A percentile compares a stretch with the other conserved stretches of the same genome.
These are phyloP conservation scores for Antennarius maculatus DNA, from an alignment of 2,797 vertebrate species.

Conservation along the genomic window DNA sequence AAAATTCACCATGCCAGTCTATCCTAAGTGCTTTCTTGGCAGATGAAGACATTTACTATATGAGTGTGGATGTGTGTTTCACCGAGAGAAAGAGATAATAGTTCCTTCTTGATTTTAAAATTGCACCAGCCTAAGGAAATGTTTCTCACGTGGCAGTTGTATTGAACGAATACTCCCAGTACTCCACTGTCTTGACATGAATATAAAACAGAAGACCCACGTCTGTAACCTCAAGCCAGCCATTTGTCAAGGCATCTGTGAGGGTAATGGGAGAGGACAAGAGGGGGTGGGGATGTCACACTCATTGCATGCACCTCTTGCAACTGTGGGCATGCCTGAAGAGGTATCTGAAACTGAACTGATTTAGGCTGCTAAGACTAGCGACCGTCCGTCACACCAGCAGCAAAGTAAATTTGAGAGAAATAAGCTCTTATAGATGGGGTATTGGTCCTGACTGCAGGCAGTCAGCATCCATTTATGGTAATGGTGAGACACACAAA, in stretches of 20 bases:
- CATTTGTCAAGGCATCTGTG: slow-evolving; percentile 69
- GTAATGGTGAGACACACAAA: slow-evolving; percentile 63
- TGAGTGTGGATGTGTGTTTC: slow-evolving; percentile 34
- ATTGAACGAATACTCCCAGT: slow-evolving; percentile 52
- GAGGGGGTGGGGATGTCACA: slow-evolving; percentile 68
- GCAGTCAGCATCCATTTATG: slow-evolving; percentile 78
- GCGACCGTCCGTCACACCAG: slow-evolving; percentile 68
- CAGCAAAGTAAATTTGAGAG: slow-evolving; percentile 76
- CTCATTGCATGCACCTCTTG: slow-evolving; percentile 70
- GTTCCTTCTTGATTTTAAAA: slow-evolving; percentile 59
- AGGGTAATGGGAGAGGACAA: slow-evolving; percentile 79
- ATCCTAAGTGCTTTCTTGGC: slow-evolving; percentile 78
- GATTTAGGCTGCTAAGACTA: slow-evolving; percentile 74
- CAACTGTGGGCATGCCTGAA: slow-evolving; percentile 59
- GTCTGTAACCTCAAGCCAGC: slow-evolving; percentile 66
- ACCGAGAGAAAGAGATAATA: slow-evolving; percentile 35
- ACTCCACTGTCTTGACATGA: slow-evolving; percentile 47
- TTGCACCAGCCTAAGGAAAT: slow-evolving; percentile 46
- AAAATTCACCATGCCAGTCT: slow-evolving; percentile 67
- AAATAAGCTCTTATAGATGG: slow-evolving; percentile 78
- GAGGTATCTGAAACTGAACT: slow-evolving; percentile 74
- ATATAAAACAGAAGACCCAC: slow-evolving; percentile 63
- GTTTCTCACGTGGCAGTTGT: slow-evolving; percentile 45
- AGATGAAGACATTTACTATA: slow-evolving; percentile 58
- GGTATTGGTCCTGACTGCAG: slow-evolving; percentile 76